Base-by-base conservation (phyloP, 1,140 invertebrate genomes). In the Lordiphosa clarofinis region DNA sequence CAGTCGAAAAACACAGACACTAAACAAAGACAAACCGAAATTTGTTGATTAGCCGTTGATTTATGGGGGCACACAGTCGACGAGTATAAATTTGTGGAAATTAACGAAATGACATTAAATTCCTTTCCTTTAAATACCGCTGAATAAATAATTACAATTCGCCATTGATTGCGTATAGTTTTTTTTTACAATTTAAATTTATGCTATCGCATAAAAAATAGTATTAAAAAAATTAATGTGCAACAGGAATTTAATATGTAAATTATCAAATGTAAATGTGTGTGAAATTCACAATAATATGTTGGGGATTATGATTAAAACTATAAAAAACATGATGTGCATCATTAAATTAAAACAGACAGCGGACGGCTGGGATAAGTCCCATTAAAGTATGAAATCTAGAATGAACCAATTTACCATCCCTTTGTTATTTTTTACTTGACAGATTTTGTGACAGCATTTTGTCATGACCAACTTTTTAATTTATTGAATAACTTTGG, bases 401-500 rank as follows among this genome's bases (percentile, higher is more conserved):
- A 15, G 3, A 15, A 15, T 1, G 3, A 15, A 15, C 15, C 15
- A 3, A 15, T 1, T 15, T 15, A 1, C 1, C 15, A 15, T 15
- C 3, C 15, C 15, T 15, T 15, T 15, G 15, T 15, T 15, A 15
- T 15, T 15, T 15, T 15, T 15, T 15, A 63, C 58, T 64, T 56
- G 55, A 67, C 49, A 58, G 48, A 56, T 63, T 70, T 9, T 66
- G 56, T 67, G 56, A 69, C 67, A 66, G 52, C 49, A 44, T 57
- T 56, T 54, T 65, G 49, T 65, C 68, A 57, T 66, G 56, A 44
- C 12, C 37, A 49, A 48, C 49, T 57, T 57, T 4, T 44, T 66
- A 60, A 73, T 73, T 82, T 73, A 79, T 61, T 72, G 71, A 66
- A 40, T 61, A 61, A 60, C 52, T 82, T 82, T 71, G 62, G 36